Conservation (phyloP, 2,113 vertebrate species). For the Cavia aperea region DNA sequence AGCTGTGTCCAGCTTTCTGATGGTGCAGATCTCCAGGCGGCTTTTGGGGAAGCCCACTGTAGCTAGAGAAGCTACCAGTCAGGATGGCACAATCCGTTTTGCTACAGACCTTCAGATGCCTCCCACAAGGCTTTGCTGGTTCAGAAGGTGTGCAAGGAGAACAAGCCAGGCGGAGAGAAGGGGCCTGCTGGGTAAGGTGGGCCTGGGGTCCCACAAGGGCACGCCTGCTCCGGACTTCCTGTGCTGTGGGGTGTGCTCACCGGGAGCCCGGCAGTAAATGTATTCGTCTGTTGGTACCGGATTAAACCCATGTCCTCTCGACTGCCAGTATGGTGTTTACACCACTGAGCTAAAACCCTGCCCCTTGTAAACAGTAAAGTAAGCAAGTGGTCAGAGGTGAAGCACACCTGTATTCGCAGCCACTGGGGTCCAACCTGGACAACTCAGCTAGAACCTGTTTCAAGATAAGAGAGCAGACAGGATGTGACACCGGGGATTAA, state of each 20-base stretch:
- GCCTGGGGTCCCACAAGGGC: background rate
- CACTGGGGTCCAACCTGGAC: background rate
- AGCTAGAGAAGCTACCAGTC: background rate
- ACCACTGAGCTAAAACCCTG: too few species aligned
- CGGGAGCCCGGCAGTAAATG: rapidly evolving
- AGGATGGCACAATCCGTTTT: constrained; percentile 12
- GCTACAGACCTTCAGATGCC: background rate
- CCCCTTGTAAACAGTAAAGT: background rate
- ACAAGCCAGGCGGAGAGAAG: background rate
- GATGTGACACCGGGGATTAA: background rate
- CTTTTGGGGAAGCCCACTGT: too few species aligned
- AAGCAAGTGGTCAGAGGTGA: background rate
- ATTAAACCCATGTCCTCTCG: too few species aligned
- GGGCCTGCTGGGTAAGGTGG: background rate
- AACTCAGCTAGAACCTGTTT: background rate
- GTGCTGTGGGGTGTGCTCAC: too few species aligned
- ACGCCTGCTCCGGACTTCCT: rapidly evolving
- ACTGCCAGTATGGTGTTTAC: too few species aligned
- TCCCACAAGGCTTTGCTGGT: background rate
- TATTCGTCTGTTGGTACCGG: background rate
- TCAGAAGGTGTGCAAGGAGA: background rate
- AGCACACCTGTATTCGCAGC: background rate
- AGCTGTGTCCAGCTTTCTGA: background rate
- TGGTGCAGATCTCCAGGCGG: background rate
- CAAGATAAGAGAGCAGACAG: background rate